Evolutionary conservation across 2,113 vertebrate genomes (phyloP).

Genomic region (Calypte anna): DNA sequence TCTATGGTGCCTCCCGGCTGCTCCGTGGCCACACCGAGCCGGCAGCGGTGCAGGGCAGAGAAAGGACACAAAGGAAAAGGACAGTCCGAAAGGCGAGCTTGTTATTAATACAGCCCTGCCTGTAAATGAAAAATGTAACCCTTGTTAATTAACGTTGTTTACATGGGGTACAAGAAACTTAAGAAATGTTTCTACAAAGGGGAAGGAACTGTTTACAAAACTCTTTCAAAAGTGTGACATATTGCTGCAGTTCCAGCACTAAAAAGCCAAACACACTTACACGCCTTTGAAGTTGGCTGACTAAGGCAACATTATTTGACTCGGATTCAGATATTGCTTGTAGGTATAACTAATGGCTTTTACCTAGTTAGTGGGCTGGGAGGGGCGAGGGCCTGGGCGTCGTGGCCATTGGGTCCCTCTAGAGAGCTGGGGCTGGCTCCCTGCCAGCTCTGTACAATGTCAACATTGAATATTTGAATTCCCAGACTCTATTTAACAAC

Average conservation of each 20-base stretch:
- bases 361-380: slow-evolving; percentile 82
- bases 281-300: slow-evolving; percentile 79
- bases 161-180: slow-evolving; percentile 74
- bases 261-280: slow-evolving; percentile 84
- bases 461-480: slow-evolving; percentile 99
- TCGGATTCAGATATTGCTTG: slow-evolving; percentile 79
- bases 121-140: slow-evolving; percentile 69
- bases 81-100: not conserved
- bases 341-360: slow-evolving; percentile 84
- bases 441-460: slow-evolving; percentile 92
- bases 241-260: slow-evolving; percentile 78
- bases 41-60: not conserved
- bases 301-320: slow-evolving; percentile 77
- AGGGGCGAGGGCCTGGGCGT: slow-evolving; percentile 80
- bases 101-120: slow-evolving; percentile 13
- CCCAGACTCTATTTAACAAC: slow-evolving; percentile 96
- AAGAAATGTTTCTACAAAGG: slow-evolving; percentile 78
- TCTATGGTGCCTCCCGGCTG: not conserved
- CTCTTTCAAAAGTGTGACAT: slow-evolving; percentile 81
- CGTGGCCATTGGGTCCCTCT: slow-evolving; percentile 80
- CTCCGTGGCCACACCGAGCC: not conserved
- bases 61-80: slow-evolving; percentile 32
- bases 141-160: slow-evolving; percentile 76
- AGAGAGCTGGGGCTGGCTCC: slow-evolving; percentile 82
- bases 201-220: slow-evolving; percentile 82